Base-by-base conservation (phyloP, 2,113 vertebrate genomes). In the Gobiocypris rarus region DNA sequence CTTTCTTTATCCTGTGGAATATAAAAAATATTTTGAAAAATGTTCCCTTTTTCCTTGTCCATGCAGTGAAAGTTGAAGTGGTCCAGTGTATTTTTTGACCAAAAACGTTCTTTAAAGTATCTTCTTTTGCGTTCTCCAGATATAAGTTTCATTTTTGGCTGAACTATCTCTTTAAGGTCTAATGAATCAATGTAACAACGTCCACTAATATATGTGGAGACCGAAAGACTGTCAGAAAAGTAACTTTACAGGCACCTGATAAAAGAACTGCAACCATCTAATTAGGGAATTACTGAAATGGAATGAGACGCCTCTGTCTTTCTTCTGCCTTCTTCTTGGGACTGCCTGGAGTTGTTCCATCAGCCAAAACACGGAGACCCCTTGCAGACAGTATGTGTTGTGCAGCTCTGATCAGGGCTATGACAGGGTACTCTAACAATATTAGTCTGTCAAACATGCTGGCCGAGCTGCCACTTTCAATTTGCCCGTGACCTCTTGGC, bases 401-500 rank as follows among this genome's bases (percentile, higher is more conserved):
- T 92, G 92, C 92, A 93, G 91, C 93, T 95, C 94, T 95, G 93
- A 95, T 93, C 94, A 95, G 92, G 89, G 89, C 90, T 93, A 90
- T 92, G 87, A 95, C 94, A 94, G 93, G 91, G 89, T 88, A 86
- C 92, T 92, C 91, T 94, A 95, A 96, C 95, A 95, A 94, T 95
- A 95, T 95, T 90, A 95, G 95, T 96, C 96, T 96, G 96, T 96
- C 95, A 96, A 96, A 96, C 95, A 96, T 94, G 95, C 95, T 94
- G 95, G 94, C 95, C 95, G 94, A 94, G 95, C 96, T 98, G 98
- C 97, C 97, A 96, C 93, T 96, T 98, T 96, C 96, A 97, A 98
- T 98, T 97, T 97, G 96, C 95, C 94, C 94, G 96, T 97, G 97
- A 98, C 96, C 96, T 94, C 92, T 89, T 95, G 94, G 95, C 95